A percentile compares a stretch with the other conserved stretches of the same genome.
These are phyloP conservation scores for Drosophila yooni DNA, from an alignment of 2,888 invertebrate species.

Conservation along the genomic window DNA sequence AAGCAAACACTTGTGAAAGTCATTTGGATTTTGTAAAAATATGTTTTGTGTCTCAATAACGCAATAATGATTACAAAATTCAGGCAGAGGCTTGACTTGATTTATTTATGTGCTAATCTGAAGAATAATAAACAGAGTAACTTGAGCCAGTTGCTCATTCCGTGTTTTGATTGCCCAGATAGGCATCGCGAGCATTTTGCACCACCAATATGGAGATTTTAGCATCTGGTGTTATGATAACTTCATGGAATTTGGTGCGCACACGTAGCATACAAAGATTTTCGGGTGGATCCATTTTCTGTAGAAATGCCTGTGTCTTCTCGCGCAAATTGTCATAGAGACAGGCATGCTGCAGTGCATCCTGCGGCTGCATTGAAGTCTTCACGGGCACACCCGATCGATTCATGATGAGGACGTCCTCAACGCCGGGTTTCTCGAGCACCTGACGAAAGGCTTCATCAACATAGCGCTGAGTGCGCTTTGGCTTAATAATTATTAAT, in stretches of 20 bases:
- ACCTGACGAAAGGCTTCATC: constrained; percentile 78
- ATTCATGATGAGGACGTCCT: constrained; percentile 82
- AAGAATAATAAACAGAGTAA: background rate
- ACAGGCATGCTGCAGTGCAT: constrained; percentile 80
- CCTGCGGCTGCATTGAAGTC: constrained; percentile 73
- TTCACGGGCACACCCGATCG: constrained; percentile 81
- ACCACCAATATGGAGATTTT: constrained; percentile 83
- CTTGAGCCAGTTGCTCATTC: background rate
- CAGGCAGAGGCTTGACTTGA: background rate
- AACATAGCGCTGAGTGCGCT: constrained; percentile 81
- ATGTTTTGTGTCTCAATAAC: background rate
- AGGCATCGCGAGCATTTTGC: constrained; percentile 78
- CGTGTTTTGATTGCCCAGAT: constrained; percentile 13
- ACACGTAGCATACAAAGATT: constrained; percentile 77
- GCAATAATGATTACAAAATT: background rate
- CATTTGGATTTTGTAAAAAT: constrained; percentile 1
- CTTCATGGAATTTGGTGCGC: constrained; percentile 80
- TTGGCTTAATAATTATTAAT: constrained; percentile 47
- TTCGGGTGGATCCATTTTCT: constrained; percentile 75
- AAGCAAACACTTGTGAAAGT: constrained; percentile 40
- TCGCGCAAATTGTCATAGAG: constrained; percentile 80
- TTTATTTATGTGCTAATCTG: too few relatives aligned
- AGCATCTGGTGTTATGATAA: constrained; percentile 81
- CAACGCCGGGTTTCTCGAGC: constrained; percentile 74
- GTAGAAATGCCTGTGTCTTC: constrained; percentile 78